A percentile compares a stretch with the other conserved stretches of the same genome.
These are phyloP conservation scores for Malacoctenus gilli DNA, from an alignment of 2,797 vertebrate genomes.

Conservation along the genomic window DNA sequence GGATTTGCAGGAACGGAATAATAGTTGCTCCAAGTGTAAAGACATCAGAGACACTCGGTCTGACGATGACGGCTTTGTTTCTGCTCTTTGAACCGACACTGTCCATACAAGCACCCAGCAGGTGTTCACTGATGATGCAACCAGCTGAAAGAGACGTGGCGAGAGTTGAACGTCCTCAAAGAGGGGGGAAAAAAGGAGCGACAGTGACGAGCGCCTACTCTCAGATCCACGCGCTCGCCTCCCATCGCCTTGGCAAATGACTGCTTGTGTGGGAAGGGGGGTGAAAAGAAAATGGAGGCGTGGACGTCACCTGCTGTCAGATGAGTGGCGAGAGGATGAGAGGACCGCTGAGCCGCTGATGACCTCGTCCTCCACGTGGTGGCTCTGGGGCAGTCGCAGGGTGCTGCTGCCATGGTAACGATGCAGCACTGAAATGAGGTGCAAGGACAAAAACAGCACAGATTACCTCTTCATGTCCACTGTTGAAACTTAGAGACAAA, in stretches of 20 bases:
- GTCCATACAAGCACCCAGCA: constrained; percentile 2
- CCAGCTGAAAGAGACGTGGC: constrained; percentile 43
- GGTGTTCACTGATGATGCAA: constrained; percentile 59
- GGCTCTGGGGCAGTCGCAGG: constrained; percentile 77
- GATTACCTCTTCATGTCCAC: neutral
- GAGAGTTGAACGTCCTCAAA: constrained; percentile 43
- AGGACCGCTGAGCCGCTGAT: constrained; percentile 73
- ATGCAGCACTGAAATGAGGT: constrained; percentile 64
- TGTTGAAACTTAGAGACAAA: neutral
- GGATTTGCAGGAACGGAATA: no score
- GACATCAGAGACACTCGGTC: no score
- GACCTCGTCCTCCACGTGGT: constrained; percentile 82
- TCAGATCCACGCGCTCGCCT: neutral
- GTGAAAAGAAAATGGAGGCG: neutral
- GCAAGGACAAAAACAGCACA: neutral
- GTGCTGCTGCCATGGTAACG: constrained; percentile 69
- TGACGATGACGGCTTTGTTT: no score
- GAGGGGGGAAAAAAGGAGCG: constrained; percentile 21
- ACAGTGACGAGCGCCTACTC: neutral
- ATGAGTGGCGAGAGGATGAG: constrained; percentile 59
- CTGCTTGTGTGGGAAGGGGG: no score
- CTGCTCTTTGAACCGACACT: constrained; percentile 4
- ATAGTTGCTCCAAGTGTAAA: no score
- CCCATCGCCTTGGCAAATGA: neutral
- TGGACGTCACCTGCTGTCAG: constrained; percentile 71